Conservation (phyloP, 2,113 vertebrate genomes). For the Eurystomus gularis region DNA sequence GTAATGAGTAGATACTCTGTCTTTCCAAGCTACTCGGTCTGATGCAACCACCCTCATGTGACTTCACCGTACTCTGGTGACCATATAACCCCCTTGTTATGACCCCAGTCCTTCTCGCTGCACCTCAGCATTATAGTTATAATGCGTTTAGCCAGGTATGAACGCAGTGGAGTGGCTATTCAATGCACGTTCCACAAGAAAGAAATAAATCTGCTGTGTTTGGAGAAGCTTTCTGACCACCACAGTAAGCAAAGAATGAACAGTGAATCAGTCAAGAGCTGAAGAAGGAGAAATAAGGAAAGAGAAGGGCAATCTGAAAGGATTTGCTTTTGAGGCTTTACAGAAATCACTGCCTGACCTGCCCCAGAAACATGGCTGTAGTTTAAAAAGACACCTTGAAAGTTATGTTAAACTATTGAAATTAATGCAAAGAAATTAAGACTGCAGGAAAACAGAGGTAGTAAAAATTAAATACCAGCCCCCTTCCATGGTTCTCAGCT, state of each 20-base stretch:
- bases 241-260: background rate
- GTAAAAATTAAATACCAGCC: background rate
- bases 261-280: background rate
- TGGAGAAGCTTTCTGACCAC: background rate
- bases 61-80: fast-evolving
- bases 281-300: background rate
- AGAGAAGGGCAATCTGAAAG: background rate
- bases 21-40: background rate
- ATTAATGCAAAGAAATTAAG: background rate
- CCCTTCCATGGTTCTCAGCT: background rate
- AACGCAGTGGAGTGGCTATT: background rate
- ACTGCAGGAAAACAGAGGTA: background rate
- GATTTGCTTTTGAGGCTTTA: background rate
- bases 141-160: background rate
- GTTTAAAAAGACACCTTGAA: background rate
- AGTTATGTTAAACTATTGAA: background rate
- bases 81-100: background rate
- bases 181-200: background rate
- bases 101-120: background rate
- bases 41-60: background rate
- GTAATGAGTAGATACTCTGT: background rate
- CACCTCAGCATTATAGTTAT: fast-evolving
- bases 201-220: background rate
- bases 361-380: background rate
- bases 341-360: background rate